Evolutionary conservation across 2,797 vertebrate genomes (phyloP).

Genomic region (Holocentrus rufus): DNA sequence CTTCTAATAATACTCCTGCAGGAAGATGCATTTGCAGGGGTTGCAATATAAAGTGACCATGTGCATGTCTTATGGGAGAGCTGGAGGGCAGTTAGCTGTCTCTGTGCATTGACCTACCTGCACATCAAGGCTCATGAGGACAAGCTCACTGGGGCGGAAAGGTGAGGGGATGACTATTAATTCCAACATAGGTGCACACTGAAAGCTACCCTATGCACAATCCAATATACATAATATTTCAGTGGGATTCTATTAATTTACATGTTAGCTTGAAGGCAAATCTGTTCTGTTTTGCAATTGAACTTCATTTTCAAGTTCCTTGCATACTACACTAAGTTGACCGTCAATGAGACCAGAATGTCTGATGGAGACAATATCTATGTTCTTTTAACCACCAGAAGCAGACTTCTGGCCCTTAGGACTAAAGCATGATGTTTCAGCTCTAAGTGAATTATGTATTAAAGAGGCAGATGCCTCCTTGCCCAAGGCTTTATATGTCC

Average conservation of each 20-base stretch:
- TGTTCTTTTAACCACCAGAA: slow-evolving; percentile 65
- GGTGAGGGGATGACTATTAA: slow-evolving; percentile 62
- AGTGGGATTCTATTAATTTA: neutral
- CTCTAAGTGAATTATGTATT: slow-evolving; percentile 80
- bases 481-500: slow-evolving; percentile 79
- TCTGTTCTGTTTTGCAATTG: slow-evolving; percentile 8
- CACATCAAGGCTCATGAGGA: slow-evolving; percentile 67
- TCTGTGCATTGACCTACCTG: slow-evolving; percentile 76
- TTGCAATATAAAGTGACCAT: slow-evolving; percentile 68
- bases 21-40: slow-evolving; percentile 71
- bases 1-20: slow-evolving; percentile 76
- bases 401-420: slow-evolving; percentile 66
- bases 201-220: slow-evolving; percentile 17
- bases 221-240: neutral
- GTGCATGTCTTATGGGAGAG: slow-evolving; percentile 67
- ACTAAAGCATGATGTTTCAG: slow-evolving; percentile 73
- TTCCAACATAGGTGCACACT: slow-evolving; percentile 39
- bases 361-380: slow-evolving; percentile 70
- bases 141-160: slow-evolving; percentile 70
- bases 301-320: slow-evolving; percentile 4
- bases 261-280: slow-evolving; percentile 9
- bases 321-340: slow-evolving; percentile 24
- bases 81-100: slow-evolving; percentile 72
- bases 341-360: slow-evolving; percentile 52
- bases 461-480: slow-evolving; percentile 79